These are phyloP conservation scores for Alloplasta piceator DNA, from an alignment of 2,888 invertebrate genomes.

Conservation along the genomic window DNA sequence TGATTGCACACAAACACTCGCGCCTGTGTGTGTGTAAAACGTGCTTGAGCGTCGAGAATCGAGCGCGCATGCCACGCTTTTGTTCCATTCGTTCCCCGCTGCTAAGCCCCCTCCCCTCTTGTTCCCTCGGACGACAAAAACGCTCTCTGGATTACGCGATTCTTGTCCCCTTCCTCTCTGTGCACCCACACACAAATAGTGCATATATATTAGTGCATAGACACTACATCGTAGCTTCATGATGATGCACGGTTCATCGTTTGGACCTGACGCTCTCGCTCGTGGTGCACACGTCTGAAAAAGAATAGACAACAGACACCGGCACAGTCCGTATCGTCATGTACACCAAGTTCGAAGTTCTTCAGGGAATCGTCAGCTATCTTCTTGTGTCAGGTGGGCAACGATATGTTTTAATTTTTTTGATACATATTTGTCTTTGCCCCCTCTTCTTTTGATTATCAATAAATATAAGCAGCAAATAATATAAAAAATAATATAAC, in stretches of 20 bases:
- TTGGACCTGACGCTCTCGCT: too few species aligned
- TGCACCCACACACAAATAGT: constrained; percentile 8
- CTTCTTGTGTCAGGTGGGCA: neutral
- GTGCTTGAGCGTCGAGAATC: constrained; percentile 43
- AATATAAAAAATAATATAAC: neutral
- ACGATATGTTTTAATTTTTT: neutral
- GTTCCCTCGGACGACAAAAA: constrained; percentile 21
- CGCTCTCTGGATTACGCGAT: constrained; percentile 61
- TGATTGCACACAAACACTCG: constrained; percentile 3
- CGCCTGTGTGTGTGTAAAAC: constrained; percentile 33
- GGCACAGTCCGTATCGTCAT: constrained; percentile 73
- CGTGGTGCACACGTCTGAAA: constrained; percentile 28
- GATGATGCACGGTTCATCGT: constrained; percentile 41
- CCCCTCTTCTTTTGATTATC: neutral
- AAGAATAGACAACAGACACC: constrained; percentile 69
- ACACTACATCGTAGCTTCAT: constrained; percentile 43
- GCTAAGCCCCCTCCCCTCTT: neutral
- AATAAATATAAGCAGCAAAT: neutral
- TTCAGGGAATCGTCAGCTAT: constrained; percentile 76
- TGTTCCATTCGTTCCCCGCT: constrained; percentile 50
- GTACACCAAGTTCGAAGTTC: constrained; percentile 80
- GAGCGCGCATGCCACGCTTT: constrained; percentile 59
- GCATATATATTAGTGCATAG: constrained; percentile 27
- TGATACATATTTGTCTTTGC: neutral
- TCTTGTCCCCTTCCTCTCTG: neutral